Evolutionary conservation across 2,888 invertebrate genomes (phyloP).

Genomic region (Sinohyriopsis cumingii): DNA sequence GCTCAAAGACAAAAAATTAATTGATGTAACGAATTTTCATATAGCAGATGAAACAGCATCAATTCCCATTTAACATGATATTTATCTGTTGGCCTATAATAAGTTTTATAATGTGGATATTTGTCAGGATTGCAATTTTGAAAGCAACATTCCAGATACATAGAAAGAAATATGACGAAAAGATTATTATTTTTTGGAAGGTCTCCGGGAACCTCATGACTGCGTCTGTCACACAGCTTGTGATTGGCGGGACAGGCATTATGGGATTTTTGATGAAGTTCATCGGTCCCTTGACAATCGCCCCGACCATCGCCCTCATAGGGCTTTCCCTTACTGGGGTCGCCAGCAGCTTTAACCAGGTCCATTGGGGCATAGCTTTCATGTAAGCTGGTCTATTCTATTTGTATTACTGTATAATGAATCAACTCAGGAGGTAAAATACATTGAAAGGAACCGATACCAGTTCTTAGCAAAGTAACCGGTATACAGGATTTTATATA

Average conservation of each 20-base stretch:
- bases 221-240: constrained; percentile 56
- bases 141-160: background rate
- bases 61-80: no score
- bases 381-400: constrained; percentile 76
- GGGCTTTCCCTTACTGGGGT: constrained; percentile 88
- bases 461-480: no score
- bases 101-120: no score
- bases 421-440: no score
- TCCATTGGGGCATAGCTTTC: constrained; percentile 87
- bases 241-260: no score
- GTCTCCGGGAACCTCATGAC: constrained; percentile 58
- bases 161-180: background rate
- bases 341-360: constrained; percentile 83
- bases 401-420: background rate
- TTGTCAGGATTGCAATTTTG: no score
- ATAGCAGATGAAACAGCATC: no score
- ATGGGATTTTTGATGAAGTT: constrained; percentile 61
- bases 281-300: constrained; percentile 88
- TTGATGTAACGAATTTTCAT: no score
- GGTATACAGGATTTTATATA: no score
- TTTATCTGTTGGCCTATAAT: no score
- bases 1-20: no score
- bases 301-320: constrained; percentile 87
- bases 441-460: no score
- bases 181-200: constrained; percentile 25